Evolutionary conservation across 2,888 invertebrate genomes (phyloP), one percentile per base, ranked within the genome.

Genomic region (Autographa pulchrina): DNA sequence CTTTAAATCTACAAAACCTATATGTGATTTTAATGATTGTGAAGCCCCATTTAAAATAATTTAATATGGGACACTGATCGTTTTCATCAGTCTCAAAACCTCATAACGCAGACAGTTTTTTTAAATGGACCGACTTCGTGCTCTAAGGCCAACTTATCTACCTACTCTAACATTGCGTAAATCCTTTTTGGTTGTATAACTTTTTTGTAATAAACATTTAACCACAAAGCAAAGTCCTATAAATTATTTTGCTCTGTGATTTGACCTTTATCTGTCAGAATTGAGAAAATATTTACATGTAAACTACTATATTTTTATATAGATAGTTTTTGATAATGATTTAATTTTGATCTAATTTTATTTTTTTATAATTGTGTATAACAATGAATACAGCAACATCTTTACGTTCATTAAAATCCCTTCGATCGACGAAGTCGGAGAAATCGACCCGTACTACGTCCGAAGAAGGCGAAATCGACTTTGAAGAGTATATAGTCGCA

Each of bases 401-500:
- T n/a, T 31, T 58, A 13, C 41, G 18, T 32, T 65, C 58, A 14
- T 1, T 31, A 13, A 65, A 59, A 59, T 59, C 65, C 2, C 5
- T 16, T 0, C 48, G 18, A 13, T 60, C 60, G 13, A 25, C n/a
- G 7, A 58, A 59, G 31, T 65, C 65, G 5, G 66, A 43, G 9
- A 66, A 60, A 35, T 35, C 60, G 4, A 48, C 9, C 48, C 62
- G 25, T 7, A 25, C 35, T 0, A 20, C 6, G 11, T 35, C 60
- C 18, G 25, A 64, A 7, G n/a, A 5, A 14, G 66, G 66, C 31
- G 67, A 65, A 18, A 2, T 66, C 13, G 66, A 80, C 41, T 75
- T 77, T 56, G 52, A 68, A 35, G 54, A 35, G 2, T 54, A 35
- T 48, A 65, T 79, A 9, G 38, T n/a, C 2, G 60, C 65, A 0